Evolutionary conservation across 2,113 vertebrate genomes (phyloP).

Genomic region (Otolemur garnettii): DNA sequence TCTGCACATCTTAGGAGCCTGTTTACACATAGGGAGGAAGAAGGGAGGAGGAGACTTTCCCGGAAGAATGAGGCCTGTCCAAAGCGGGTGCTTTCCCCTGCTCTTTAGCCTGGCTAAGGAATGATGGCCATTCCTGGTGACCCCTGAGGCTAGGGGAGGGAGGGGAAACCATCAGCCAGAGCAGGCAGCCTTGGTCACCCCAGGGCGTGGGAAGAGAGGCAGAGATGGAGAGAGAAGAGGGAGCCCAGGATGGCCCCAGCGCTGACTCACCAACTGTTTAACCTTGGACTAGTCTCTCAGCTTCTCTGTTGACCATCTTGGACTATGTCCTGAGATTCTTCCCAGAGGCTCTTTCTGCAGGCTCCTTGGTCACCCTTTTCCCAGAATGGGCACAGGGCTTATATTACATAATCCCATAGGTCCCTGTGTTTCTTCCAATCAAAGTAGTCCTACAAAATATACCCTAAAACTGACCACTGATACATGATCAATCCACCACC

Average conservation of each 20-base stretch:
- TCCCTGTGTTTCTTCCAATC: not conserved
- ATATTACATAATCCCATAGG: not conserved
- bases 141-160: not conserved
- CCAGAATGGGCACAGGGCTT: constrained; percentile 13
- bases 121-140: constrained; percentile 38
- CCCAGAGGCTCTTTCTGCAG: constrained; percentile 22
- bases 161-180: not conserved
- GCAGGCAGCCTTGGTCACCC: constrained; percentile 5
- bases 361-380: constrained; percentile 21
- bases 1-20: not conserved
- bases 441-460: not conserved
- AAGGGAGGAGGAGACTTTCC: not conserved
- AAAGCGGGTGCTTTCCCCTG: not conserved
- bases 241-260: not conserved
- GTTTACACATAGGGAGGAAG: not conserved
- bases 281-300: constrained; percentile 22
- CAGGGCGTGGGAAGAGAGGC: constrained; percentile 77
- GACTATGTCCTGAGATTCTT: constrained; percentile 6
- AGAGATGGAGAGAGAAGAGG: not conserved
- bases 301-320: not conserved
- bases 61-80: not conserved
- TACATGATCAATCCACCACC: not conserved
- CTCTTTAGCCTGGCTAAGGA: not conserved
- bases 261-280: constrained; percentile 69
- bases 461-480: not conserved